Percentiles rank a stretch among this genome's conserved stretches.
Evolutionary conservation across 92 coral and sea anemone species (phyloP).

Genomic region (Paragorgia papillata): DNA sequence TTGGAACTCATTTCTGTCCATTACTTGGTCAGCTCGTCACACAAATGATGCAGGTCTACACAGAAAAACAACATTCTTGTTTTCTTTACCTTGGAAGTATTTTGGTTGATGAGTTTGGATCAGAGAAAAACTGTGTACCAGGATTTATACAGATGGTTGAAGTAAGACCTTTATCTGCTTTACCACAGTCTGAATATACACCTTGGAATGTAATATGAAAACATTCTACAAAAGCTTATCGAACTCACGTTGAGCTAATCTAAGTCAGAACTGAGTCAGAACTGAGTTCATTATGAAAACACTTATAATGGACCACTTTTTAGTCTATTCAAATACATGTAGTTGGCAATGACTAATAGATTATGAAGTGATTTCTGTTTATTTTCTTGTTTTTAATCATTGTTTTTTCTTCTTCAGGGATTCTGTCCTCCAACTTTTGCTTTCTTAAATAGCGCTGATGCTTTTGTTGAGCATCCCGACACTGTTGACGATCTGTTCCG

Average conservation of each 20-base stretch:
- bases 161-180: slow-evolving; percentile 50
- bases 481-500: slow-evolving; percentile 92
- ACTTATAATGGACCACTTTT: too few species aligned
- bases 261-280: too few species aligned
- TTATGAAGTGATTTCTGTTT: too few species aligned
- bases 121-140: slow-evolving; percentile 72
- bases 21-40: slow-evolving; percentile 3
- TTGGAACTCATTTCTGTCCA: slow-evolving; percentile 55
- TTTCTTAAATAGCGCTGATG: slow-evolving; percentile 70
- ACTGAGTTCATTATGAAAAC: too few species aligned
- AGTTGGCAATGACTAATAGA: too few species aligned
- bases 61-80: slow-evolving; percentile 86
- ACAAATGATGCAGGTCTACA: slow-evolving; percentile 82
- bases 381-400: neutral
- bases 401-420: slow-evolving; percentile 59
- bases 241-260: too few species aligned
- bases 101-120: slow-evolving; percentile 94
- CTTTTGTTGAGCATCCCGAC: slow-evolving; percentile 86
- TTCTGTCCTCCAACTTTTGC: slow-evolving; percentile 80
- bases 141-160: slow-evolving; percentile 88
- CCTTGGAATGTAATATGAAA: too few species aligned
- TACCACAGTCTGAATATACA: neutral
- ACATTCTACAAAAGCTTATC: too few species aligned
- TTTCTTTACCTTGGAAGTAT: slow-evolving; percentile 97
- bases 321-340: too few species aligned